Conservation (phyloP, 1,140 invertebrate species). For the Cyphomyrmex costatus region DNA sequence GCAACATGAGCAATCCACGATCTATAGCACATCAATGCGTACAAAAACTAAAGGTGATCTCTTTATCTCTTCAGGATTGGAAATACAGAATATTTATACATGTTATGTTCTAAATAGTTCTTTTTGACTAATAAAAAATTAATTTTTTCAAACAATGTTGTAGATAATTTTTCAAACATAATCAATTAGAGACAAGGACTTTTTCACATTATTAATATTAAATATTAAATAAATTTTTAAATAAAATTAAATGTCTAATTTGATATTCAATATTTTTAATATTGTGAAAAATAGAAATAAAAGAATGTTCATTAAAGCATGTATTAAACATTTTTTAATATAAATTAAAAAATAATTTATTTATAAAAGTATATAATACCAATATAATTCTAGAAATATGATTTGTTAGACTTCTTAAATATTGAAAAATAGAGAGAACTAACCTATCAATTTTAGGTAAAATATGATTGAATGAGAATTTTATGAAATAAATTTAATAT, state of each 20-base stretch:
- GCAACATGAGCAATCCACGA: neutral
- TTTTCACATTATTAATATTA: neutral
- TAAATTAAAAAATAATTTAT: slow-evolving; percentile 9
- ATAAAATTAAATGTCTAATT: slow-evolving; percentile 8
- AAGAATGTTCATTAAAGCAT: neutral
- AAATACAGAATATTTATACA: neutral
- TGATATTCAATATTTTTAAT: neutral
- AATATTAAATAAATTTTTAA: neutral
- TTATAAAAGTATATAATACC: neutral
- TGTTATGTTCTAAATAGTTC: neutral
- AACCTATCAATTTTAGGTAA: neutral
- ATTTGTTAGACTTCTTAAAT: neutral
- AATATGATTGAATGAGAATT: neutral
- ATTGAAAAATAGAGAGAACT: neutral
- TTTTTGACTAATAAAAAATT: neutral
- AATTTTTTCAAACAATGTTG: neutral
- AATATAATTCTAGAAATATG: neutral
- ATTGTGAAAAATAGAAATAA: neutral
- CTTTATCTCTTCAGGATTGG: neutral
- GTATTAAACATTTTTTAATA: neutral
- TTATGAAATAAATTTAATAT: neutral
- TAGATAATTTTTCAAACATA: neutral
- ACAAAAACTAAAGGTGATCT: slow-evolving; percentile 22
- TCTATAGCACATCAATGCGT: neutral
- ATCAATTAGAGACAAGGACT: neutral